These are phyloP conservation scores for Carposina sasakii DNA, from an alignment of 1,140 invertebrate species.

Conservation along the genomic window DNA sequence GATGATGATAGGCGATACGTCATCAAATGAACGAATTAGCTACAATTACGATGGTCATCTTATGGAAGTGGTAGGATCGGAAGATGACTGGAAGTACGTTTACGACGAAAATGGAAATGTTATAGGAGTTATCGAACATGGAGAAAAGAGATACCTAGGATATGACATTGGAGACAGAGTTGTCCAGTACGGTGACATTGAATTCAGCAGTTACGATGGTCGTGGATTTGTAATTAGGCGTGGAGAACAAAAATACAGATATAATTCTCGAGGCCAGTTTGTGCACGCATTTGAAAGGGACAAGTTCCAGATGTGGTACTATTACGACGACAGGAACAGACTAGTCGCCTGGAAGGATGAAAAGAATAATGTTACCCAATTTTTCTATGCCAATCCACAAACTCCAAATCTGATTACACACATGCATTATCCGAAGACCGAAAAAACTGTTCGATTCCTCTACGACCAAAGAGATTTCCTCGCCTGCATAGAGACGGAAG, in stretches of 20 bases:
- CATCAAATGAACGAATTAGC: slow-evolving; percentile 84
- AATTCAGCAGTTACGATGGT: slow-evolving; percentile 92
- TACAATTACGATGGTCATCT: slow-evolving; percentile 93
- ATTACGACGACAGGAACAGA: slow-evolving; percentile 91
- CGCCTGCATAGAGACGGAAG: slow-evolving; percentile 86
- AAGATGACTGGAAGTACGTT: slow-evolving; percentile 93
- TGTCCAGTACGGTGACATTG: slow-evolving; percentile 89
- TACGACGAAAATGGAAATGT: slow-evolving; percentile 98
- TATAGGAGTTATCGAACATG: slow-evolving; percentile 89
- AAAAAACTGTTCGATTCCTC: slow-evolving; percentile 86
- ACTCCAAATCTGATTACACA: slow-evolving; percentile 88
- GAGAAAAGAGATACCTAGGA: slow-evolving; percentile 88
- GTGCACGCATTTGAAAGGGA: slow-evolving; percentile 91
- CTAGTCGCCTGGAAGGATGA: slow-evolving; percentile 91
- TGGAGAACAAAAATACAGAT: slow-evolving; percentile 92
- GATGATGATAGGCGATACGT: slow-evolving; percentile 83
- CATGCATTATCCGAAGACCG: slow-evolving; percentile 91
- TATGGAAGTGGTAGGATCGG: slow-evolving; percentile 86
- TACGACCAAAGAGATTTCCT: slow-evolving; percentile 90
- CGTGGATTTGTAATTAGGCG: slow-evolving; percentile 92
- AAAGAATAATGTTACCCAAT: slow-evolving; percentile 93
- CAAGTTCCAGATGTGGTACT: slow-evolving; percentile 94
- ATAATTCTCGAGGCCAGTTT: slow-evolving; percentile 93
- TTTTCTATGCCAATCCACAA: slow-evolving; percentile 93
- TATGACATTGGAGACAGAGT: slow-evolving; percentile 95